A percentile compares a stretch with the other conserved stretches of the same genome.
Evolutionary conservation across 92 coral and sea anemone species (phyloP).

Genomic region (Porites divaricata): DNA sequence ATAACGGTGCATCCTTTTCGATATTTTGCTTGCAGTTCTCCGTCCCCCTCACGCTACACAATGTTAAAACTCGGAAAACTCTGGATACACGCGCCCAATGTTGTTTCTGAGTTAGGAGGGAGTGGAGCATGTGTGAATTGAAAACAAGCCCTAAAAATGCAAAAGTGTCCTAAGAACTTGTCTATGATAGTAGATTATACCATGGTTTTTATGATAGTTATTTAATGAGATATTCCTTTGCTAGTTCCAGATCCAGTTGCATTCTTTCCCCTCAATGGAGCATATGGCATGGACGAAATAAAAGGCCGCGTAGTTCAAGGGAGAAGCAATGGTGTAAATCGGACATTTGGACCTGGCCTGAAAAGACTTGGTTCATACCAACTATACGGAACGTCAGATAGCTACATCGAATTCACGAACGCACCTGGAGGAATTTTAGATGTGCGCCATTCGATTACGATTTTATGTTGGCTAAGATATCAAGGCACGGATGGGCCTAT

Average conservation of each 20-base stretch:
- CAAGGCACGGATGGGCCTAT: slow-evolving; percentile 46
- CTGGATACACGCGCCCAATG: no score
- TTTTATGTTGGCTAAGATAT: slow-evolving; percentile 32
- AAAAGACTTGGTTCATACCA: slow-evolving; percentile 39
- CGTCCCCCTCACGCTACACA: no score
- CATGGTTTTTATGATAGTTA: neutral
- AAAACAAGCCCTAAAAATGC: no score
- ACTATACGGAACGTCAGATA: slow-evolving; percentile 27
- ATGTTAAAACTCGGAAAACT: no score
- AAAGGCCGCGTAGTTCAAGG: slow-evolving; percentile 32
- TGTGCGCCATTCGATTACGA: slow-evolving; percentile 31
- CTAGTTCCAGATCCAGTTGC: slow-evolving; percentile 48
- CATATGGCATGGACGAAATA: slow-evolving; percentile 25
- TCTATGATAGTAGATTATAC: no score
- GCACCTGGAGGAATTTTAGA: slow-evolving; percentile 25
- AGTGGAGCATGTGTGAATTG: no score
- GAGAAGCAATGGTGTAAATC: neutral
- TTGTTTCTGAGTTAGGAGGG: no score
- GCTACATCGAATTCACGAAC: slow-evolving; percentile 61
- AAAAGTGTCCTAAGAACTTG: no score
- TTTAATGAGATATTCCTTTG: neutral
- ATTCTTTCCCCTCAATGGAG: slow-evolving; percentile 41
- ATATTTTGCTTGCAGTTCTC: no score
- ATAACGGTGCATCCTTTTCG: no score
- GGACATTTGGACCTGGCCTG: slow-evolving; percentile 35